Base-by-base conservation (phyloP, 2,113 vertebrate species). In the Rutilus rutilus region DNA sequence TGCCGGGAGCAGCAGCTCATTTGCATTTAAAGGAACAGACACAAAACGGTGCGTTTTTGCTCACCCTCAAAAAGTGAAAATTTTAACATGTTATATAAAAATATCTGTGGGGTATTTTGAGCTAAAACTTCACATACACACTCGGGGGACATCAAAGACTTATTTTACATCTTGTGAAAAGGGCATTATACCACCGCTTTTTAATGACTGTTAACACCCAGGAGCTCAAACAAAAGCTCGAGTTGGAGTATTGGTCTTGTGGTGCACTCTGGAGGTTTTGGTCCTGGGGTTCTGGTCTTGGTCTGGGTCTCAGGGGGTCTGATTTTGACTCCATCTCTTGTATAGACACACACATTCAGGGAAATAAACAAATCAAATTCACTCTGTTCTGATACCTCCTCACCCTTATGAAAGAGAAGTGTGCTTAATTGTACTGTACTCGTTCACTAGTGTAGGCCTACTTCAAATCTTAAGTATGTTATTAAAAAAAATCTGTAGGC, bases 191-290 rank as follows among this genome's bases (percentile, higher is more conserved):
- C 33, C 33, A 33, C 33, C 4, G 3, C 33, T 33, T 33, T 33
- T n/a, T n/a, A 33, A 76, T n/a, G 73, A 52, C 47, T 73, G 81
- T 76, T 30, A 76, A 21, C 14, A 50, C 36, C 83, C 33, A n/a
- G n/a, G n/a, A 30, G 62, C 62, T 30, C 21, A 9, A 62, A 62
- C 64, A 33, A 69, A 23, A 39, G 23, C 67, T 15, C 17, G 50
- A 67, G 25, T 30, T 67, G 64, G 27, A 30, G 14, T 65, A 33
- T 2, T 33, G 64, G 64, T 67, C 64, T 33, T 67, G 14, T 67
- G 64, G 64, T 7, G 23, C 6, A n/a, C 57, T n/a, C 23, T n/a
- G 59, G 59, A 27, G n/a, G 23, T 62, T 62, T 25, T n/a, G 59
- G 59, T 62, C n/a, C 25, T 62, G 59, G 59, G 15, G 60, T 62